Conservation (phyloP, 1,140 invertebrate genomes). For the Meteorus sp. region DNA sequence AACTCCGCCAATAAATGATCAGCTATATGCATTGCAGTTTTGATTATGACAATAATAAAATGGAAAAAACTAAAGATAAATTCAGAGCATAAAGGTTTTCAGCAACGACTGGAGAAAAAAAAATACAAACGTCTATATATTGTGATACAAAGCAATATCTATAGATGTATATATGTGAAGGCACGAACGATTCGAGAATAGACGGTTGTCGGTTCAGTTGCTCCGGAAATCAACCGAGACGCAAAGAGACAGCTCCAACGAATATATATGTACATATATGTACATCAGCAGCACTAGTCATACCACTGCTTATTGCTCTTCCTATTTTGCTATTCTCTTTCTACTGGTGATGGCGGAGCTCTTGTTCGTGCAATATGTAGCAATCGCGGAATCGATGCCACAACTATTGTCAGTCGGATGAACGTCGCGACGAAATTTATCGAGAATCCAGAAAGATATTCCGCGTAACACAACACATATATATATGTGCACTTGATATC, state of each 20-base stretch:
- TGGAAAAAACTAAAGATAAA: too few relatives aligned
- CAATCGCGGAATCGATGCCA: conserved; percentile 11
- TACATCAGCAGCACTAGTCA: too few relatives aligned
- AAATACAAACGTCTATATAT: background rate
- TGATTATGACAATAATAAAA: too few relatives aligned
- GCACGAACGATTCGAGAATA: background rate
- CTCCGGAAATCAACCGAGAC: conserved; percentile 3
- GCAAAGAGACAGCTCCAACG: background rate
- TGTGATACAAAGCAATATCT: background rate
- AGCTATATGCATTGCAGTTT: too few relatives aligned
- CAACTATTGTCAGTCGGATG: conserved; percentile 9
- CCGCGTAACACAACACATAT: background rate
- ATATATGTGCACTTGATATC: too few relatives aligned
- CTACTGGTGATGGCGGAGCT: background rate
- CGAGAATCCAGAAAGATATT: conserved; percentile 7
- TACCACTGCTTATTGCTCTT: conserved; percentile 14
- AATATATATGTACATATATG: too few relatives aligned
- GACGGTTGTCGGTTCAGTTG: conserved; percentile 14
- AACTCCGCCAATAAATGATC: too few relatives aligned
- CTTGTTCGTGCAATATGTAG: too few relatives aligned
- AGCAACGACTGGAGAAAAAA: background rate
- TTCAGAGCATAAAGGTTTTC: too few relatives aligned
- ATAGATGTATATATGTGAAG: background rate
- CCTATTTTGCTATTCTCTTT: background rate
- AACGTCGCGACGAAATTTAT: conserved; percentile 5